Base-by-base conservation (phyloP, 2,113 vertebrate genomes). In the Mellivora capensis region DNA sequence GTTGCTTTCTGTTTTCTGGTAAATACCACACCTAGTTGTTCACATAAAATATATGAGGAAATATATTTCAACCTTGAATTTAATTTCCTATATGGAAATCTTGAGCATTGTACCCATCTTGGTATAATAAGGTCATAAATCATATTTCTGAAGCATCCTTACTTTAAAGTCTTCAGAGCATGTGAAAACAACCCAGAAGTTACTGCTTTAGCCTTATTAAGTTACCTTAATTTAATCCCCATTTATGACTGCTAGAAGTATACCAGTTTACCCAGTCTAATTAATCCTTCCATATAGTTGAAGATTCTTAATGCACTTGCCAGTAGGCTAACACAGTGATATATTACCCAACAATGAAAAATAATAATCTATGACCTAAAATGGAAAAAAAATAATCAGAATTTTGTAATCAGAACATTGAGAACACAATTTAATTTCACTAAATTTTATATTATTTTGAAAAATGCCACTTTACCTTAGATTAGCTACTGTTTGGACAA, bases 1-100 rank as follows among this genome's bases (percentile, higher is more conserved):
- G 49, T 61, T 92, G 72, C 57, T 96, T 94, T 83, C 27, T 85
- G 10, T 95, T 79, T 72, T 96, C 91, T 82, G 74, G 64, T 81
- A 86, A 77, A 88, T 59, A 80, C 9, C 27, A 44, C 17, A 72
- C 3, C 37, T 72, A 80, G 3, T 64, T 67, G 80, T 85, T 84
- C 42, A 76, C 18, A 89, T 62, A 69, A 91, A 81, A 72, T 8
- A 44, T 52, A 39, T 12, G 18, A 11, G 3, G 62, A 93, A 76
- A 69, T 62, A 37, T 67, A 47, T 80, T 94, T 87, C 21, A 94
- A 62, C 13, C 15, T 64, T 81, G 49, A 96, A 88, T 94, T 90
- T 93, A 91, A 90, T 93, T 81, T 94, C 49, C 31, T 76, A 6
- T 29, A 34, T 77, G 25, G 11, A 71, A 96, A 77, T 54, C 44